Percentiles rank a stretch among this genome's conserved stretches.
Evolutionary conservation across 2,888 invertebrate genomes (phyloP).

Genomic region (Habrosyne pyritoides): DNA sequence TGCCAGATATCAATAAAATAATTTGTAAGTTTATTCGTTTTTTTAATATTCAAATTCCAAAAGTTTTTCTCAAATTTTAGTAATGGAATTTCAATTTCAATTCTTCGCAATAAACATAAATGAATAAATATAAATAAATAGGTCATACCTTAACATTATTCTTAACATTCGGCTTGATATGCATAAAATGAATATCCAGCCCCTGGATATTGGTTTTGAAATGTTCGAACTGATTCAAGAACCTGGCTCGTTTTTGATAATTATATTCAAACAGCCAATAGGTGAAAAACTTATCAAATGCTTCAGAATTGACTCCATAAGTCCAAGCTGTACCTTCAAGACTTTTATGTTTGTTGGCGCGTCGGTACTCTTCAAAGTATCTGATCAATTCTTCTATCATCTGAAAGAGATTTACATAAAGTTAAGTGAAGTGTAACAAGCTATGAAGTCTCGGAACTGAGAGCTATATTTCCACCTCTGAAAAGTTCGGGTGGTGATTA

Average conservation of each 20-base stretch:
- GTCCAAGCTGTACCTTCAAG: conserved; percentile 87
- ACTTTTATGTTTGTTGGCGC: conserved; percentile 54
- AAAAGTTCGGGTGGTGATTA: no score
- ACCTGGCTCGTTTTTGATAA: conserved; percentile 80
- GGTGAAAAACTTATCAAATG: conserved; percentile 85
- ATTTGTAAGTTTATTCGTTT: no score
- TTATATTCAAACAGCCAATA: conserved; percentile 92
- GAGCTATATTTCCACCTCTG: no score
- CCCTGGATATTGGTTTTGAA: conserved; percentile 89
- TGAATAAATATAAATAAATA: not conserved
- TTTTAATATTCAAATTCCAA: no score
- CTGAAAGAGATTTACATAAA: conserved; percentile 57
- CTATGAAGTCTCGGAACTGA: no score
- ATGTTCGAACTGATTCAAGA: conserved; percentile 89
- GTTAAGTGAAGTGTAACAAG: no score
- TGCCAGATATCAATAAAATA: no score
- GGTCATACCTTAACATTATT: conserved; percentile 52
- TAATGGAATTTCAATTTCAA: no score
- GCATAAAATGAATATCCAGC: conserved; percentile 89
- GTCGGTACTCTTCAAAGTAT: conserved; percentile 76
- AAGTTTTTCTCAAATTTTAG: no score
- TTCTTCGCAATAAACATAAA: no score
- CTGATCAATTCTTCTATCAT: conserved; percentile 78
- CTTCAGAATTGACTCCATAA: conserved; percentile 91
- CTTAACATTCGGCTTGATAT: conserved; percentile 81